phyloP scores from a whole-genome alignment of 2,888 invertebrate species.

The Dryadula phaetusa region DNA sequence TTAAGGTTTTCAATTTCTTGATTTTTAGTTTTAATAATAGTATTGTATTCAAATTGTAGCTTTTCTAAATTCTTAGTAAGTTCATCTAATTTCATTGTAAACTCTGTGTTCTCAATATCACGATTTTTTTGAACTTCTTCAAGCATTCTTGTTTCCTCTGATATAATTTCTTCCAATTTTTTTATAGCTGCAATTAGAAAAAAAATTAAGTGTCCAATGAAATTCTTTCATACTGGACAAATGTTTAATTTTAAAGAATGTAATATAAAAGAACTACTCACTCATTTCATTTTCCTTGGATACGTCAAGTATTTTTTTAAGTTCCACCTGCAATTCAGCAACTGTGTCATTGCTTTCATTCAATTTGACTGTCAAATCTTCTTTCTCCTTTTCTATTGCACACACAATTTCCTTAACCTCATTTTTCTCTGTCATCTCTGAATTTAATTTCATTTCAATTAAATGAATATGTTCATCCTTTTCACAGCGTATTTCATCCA shows the following conservation, averaged over 20 bases:
- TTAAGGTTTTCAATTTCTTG: constrained; percentile 51
- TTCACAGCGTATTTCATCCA: constrained; percentile 49
- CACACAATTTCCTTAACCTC: constrained; percentile 48
- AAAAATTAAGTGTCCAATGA: constrained; percentile 11
- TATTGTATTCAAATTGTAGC: constrained; percentile 47
- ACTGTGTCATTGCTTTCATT: constrained; percentile 50
- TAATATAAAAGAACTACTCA: constrained; percentile 35
- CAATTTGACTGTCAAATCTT: constrained; percentile 49
- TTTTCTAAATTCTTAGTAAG: constrained; percentile 55
- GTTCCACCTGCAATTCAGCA: constrained; percentile 49
- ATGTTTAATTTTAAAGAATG: too few relatives aligned
- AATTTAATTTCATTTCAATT: constrained; percentile 47
- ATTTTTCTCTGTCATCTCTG: constrained; percentile 48
- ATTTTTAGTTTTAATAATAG: constrained; percentile 50
- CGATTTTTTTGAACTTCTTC: constrained; percentile 52
- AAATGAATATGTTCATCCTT: constrained; percentile 48
- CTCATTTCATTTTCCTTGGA: constrained; percentile 34
- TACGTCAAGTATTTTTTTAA: constrained; percentile 45
- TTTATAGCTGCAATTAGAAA: constrained; percentile 53
- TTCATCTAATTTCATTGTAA: constrained; percentile 55
- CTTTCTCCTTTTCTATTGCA: constrained; percentile 50
- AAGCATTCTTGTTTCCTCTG: constrained; percentile 54
- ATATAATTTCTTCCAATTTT: constrained; percentile 51
- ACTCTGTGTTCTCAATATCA: constrained; percentile 53
- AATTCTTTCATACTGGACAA: too few relatives aligned